A percentile compares a stretch with the other conserved stretches of the same genome.
phyloP scores from a whole-genome alignment of 2,113 vertebrate species.

The Serranochromis macrocephalus region DNA sequence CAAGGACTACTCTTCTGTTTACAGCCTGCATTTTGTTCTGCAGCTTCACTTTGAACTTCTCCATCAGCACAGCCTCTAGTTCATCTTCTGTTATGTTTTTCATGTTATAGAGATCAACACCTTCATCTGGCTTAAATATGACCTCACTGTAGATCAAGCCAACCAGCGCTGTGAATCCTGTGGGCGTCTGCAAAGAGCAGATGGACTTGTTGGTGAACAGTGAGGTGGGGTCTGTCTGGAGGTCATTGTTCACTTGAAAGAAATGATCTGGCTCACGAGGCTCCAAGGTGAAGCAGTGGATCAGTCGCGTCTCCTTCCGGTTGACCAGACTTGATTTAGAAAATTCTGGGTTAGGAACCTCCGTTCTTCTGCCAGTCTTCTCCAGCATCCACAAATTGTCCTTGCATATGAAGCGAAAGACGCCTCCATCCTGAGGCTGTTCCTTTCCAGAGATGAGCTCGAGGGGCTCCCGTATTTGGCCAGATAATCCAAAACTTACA shows the following conservation, averaged over 20 bases:
- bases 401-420: conserved; percentile 72
- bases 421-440: conserved; percentile 69
- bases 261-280: conserved; percentile 71
- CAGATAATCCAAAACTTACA: conserved; percentile 74
- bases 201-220: conserved; percentile 81
- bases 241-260: conserved; percentile 18
- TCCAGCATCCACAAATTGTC: conserved; percentile 72
- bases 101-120: conserved; percentile 73
- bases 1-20: conserved; percentile 32
- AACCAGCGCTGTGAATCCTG: conserved; percentile 73
- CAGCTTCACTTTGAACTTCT: conserved; percentile 74
- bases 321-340: conserved; percentile 66
- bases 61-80: conserved; percentile 70
- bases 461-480: conserved; percentile 78
- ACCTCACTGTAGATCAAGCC: conserved; percentile 75
- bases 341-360: conserved; percentile 70
- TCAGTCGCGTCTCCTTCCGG: conserved; percentile 44
- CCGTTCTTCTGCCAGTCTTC: conserved; percentile 69
- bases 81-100: conserved; percentile 69
- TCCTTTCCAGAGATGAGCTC: conserved; percentile 75
- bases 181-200: conserved; percentile 75
- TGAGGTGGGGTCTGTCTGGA: conserved; percentile 74
- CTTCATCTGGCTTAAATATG: conserved; percentile 76
- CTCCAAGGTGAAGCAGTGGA: conserved; percentile 74
- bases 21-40: conserved; percentile 68